These are phyloP conservation scores for Lasioglossum zephyrum DNA, from an alignment of 2,888 invertebrate genomes.

Conservation along the genomic window DNA sequence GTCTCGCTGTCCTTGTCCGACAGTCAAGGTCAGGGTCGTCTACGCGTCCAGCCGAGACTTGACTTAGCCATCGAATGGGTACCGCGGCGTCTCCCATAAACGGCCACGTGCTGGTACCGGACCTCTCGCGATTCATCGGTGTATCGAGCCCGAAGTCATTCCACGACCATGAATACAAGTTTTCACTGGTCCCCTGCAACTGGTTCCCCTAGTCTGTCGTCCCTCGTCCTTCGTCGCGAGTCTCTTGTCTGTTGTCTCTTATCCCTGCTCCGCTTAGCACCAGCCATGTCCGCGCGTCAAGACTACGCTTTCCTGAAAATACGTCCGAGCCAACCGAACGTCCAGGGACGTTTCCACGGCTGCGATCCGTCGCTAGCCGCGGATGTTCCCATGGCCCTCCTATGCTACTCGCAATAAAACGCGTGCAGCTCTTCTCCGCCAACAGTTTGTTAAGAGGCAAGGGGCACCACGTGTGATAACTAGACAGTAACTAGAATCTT, in stretches of 20 bases:
- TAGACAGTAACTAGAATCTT: too few species aligned
- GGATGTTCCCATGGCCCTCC: conserved; percentile 56
- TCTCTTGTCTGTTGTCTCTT: neutral
- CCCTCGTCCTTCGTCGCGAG: neutral
- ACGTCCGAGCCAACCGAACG: neutral
- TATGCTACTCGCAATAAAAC: conserved; percentile 29
- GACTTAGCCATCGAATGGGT: conserved; percentile 67
- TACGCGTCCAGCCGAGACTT: conserved; percentile 62
- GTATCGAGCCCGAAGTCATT: conserved; percentile 31
- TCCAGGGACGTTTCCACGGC: conserved; percentile 63
- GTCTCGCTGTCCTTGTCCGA: conserved; percentile 72
- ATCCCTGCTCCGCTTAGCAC: neutral
- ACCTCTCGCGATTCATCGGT: conserved; percentile 56
- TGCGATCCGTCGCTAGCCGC: neutral
- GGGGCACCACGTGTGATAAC: too few species aligned
- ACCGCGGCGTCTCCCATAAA: conserved; percentile 74
- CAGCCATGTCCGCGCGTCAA: neutral
- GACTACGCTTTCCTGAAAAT: conserved; percentile 31
- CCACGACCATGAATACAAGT: conserved; percentile 52
- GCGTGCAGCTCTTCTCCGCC: neutral
- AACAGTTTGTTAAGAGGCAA: conserved; percentile 22
- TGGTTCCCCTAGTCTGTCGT: neutral
- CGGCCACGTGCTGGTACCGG: conserved; percentile 73
- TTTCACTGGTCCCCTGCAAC: conserved; percentile 7
- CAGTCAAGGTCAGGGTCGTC: conserved; percentile 79